phyloP scores from a whole-genome alignment of 37 sponge, comb jelly and placozoan species.

The Halisarca cf. caerulea region DNA sequence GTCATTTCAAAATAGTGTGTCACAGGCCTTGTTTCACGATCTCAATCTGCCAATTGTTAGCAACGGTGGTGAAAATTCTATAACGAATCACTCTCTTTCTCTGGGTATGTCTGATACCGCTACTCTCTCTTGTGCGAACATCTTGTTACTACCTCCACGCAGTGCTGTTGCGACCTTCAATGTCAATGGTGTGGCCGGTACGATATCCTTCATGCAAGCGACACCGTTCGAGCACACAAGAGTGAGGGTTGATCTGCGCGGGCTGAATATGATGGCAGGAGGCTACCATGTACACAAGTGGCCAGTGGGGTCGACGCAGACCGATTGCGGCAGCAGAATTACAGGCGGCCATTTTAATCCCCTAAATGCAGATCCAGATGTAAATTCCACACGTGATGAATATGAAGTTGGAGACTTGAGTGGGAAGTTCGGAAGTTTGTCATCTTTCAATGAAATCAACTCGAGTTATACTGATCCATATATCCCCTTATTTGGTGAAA shows the following conservation, averaged over 20 bases:
- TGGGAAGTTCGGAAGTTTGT: conserved; percentile 69
- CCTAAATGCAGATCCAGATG: not conserved
- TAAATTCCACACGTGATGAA: conserved; percentile 43
- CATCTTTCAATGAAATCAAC: not conserved
- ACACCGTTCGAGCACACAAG: conserved; percentile 58
- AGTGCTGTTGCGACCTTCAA: conserved; percentile 43
- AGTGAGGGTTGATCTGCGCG: conserved; percentile 50
- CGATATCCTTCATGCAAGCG: conserved; percentile 45
- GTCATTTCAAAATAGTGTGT: conserved; percentile 12
- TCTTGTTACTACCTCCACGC: conserved; percentile 19
- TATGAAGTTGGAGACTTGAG: conserved; percentile 80
- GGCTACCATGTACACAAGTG: conserved; percentile 63
- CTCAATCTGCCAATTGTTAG: conserved; percentile 39
- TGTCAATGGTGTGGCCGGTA: conserved; percentile 41
- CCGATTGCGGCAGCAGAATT: not conserved
- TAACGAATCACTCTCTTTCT: conserved; percentile 57
- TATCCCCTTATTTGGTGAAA: conserved; percentile 60
- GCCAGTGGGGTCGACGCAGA: conserved; percentile 31
- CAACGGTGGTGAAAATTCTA: not conserved
- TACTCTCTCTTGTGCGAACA: conserved; percentile 58
- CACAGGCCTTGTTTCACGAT: conserved; percentile 53
- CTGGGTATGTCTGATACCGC: not conserved
- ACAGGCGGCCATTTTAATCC: conserved; percentile 71
- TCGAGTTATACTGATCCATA: conserved; percentile 43
- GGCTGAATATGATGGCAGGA: conserved; percentile 33